Evolutionary conservation across 2,797 vertebrate genomes (phyloP), one percentile per base, ranked within the genome.

Genomic region (Epinephelus coioides): DNA sequence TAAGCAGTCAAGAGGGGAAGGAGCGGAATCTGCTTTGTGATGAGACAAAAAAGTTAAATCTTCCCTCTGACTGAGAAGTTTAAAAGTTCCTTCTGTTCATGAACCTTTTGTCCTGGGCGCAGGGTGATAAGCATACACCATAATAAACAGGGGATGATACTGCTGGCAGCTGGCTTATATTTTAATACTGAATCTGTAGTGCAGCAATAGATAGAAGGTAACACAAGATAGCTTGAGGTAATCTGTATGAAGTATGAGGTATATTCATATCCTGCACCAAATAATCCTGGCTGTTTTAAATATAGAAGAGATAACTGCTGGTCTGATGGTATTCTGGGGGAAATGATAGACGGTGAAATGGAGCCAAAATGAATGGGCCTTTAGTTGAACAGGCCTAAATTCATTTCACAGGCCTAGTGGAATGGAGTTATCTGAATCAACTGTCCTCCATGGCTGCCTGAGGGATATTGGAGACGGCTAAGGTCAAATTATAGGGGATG

Each of bases 371-470:
- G 85, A 93, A 93, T 72, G 80, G 86, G 69, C 72, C 65, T 77
- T 92, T 90, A 89, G 88, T 85, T 80, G 88, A 90, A 92, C 91
- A 93, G 84, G 81, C 77, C 86, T 88, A 88, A 91, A 95, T 91
- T 93, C 83, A 91, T 95, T 95, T 92, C 85, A 84, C 80, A 79
- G 81, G 84, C 84, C 85, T 76, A 77, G 79, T 76, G 76, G 76
- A 93, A 93, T 89, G 69, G 84, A 92, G 90, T 92, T 91, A 92
- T 94, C 90, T 88, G 92, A 94, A 95, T 92, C 88, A 87, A 89
- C 83, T 88, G 90, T 92, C 90, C 89, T 89, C 89, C 80, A 71
- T 69, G 83, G 81, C 88, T 88, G 90, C 87, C 90, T 55, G 87
- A 88, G 88, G 91, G 92, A 92, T 89, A 90, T 83, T 87, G 90